Evolutionary conservation across 2,888 invertebrate genomes (phyloP).

Genomic region (Timema podura): DNA sequence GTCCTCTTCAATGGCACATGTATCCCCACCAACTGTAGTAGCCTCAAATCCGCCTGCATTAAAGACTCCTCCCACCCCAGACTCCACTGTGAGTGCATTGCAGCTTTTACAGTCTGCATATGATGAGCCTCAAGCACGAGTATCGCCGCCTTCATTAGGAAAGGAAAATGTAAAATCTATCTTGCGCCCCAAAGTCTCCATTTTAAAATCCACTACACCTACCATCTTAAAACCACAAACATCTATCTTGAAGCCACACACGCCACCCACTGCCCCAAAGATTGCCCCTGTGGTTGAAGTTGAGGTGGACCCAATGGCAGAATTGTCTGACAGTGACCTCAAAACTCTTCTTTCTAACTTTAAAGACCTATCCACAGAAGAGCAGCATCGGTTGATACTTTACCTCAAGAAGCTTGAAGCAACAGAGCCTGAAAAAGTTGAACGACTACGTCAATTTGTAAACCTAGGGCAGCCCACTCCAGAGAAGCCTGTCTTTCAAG

Average conservation of each 20-base stretch:
- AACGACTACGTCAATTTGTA: conserved; percentile 70
- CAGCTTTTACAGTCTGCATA: conserved; percentile 36
- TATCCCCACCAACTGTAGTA: no score
- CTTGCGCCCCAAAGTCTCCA: not conserved
- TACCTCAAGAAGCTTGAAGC: conserved; percentile 78
- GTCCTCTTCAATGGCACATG: not conserved
- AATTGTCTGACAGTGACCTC: conserved; percentile 73
- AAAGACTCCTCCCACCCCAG: not conserved
- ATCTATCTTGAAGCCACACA: not conserved
- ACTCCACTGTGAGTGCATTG: conserved; percentile 31
- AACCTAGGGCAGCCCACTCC: conserved; percentile 49
- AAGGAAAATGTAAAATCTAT: no score
- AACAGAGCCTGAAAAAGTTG: conserved; percentile 71
- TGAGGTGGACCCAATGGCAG: conserved; percentile 56
- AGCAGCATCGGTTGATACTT: conserved; percentile 76
- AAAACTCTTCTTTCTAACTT: conserved; percentile 76
- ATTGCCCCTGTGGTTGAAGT: conserved; percentile 19
- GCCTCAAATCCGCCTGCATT: no score
- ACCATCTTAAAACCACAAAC: not conserved
- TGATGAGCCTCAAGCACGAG: conserved; percentile 29
- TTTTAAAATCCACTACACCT: not conserved
- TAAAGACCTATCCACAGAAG: conserved; percentile 73
- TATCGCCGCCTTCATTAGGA: not conserved
- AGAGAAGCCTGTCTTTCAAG: no score
- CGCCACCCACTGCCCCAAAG: not conserved